phyloP scores from a whole-genome alignment of 2,113 vertebrate genomes.

The Butastur rufipennis region DNA sequence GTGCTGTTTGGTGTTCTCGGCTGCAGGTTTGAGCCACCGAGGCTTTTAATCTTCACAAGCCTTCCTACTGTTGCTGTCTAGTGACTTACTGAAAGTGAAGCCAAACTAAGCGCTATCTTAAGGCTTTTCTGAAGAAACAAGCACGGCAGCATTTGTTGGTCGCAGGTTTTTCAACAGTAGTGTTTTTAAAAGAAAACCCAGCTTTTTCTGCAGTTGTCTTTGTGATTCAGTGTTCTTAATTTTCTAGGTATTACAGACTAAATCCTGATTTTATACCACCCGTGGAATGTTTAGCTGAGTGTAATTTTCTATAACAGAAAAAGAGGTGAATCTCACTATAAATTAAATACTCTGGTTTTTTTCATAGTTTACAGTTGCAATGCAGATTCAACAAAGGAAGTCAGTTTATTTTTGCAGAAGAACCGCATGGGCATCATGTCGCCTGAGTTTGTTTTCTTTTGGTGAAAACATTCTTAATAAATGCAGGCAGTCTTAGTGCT shows the following conservation, averaged over 20 bases:
- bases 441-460: neutral
- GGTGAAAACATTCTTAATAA: neutral
- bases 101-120: fast-evolving
- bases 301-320: neutral
- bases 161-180: neutral
- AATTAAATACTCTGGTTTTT: fast-evolving
- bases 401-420: neutral
- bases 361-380: neutral
- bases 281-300: fast-evolving
- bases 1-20: fast-evolving
- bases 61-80: fast-evolving
- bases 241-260: neutral
- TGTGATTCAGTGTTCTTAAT: neutral
- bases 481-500: too few relatives aligned
- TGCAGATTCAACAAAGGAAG: neutral
- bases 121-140: neutral
- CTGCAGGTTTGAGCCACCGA: neutral
- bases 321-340: neutral
- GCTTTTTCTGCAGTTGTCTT: neutral
- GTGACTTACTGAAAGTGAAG: fast-evolving
- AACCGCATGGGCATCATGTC: fast-evolving
- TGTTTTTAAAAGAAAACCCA: neutral
- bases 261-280: neutral
- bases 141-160: too few relatives aligned
- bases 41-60: neutral